A percentile compares a stretch with the other conserved stretches of the same genome.
Evolutionary conservation across 1,140 invertebrate species (phyloP).

Genomic region (Streblospio benedicti): DNA sequence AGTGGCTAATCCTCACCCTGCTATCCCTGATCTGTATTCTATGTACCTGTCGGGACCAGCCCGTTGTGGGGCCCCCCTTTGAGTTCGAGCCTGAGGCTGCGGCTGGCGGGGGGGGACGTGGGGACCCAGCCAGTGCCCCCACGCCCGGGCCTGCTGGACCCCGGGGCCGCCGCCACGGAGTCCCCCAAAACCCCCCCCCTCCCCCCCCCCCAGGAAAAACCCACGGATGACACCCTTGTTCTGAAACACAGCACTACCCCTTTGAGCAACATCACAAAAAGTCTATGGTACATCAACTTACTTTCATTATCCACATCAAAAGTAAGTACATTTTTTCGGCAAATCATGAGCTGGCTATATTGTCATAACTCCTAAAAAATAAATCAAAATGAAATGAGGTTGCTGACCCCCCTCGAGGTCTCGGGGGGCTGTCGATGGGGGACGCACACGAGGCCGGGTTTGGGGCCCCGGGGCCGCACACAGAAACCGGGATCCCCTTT

Average conservation of each 20-base stretch:
- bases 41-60: conserved; percentile 72
- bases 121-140: conserved; percentile 60
- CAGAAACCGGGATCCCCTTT: conserved; percentile 52
- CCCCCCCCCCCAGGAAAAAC: conserved; percentile 70
- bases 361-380: not conserved
- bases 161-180: too few relatives aligned
- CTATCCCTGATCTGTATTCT: too few relatives aligned
- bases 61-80: conserved; percentile 87
- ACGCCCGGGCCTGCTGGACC: conserved; percentile 68
- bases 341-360: not conserved
- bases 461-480: conserved; percentile 40
- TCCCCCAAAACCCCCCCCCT: conserved; percentile 44
- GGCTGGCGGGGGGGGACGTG: conserved; percentile 56
- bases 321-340: not conserved
- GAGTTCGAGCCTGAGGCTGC: conserved; percentile 67
- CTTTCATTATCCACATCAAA: too few relatives aligned
- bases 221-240: conserved; percentile 79
- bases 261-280: too few relatives aligned
- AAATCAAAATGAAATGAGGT: not conserved
- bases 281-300: too few relatives aligned
- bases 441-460: conserved; percentile 65
- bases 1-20: too few relatives aligned
- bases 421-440: conserved; percentile 87
- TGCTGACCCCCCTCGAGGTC: conserved; percentile 70
- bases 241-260: too few relatives aligned